phyloP scores from a whole-genome alignment of 2,113 vertebrate species.

The Heterotis niloticus region DNA sequence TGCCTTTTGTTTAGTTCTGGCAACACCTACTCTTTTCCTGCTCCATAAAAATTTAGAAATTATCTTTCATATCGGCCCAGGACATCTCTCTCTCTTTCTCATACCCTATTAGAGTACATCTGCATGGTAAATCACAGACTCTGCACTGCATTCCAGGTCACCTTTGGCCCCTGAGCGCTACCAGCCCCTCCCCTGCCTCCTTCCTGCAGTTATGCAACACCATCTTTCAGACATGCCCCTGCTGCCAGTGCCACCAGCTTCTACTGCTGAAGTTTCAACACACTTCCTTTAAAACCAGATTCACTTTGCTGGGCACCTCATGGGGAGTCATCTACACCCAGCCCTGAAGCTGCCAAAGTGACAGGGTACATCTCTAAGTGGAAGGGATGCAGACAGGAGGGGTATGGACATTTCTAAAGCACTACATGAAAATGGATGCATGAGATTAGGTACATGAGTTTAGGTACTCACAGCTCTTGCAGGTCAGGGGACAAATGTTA shows the following conservation, averaged over 20 bases:
- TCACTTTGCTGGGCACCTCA: background rate
- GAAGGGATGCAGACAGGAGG: background rate
- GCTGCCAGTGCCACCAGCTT: constrained; percentile 22
- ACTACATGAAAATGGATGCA: too few species aligned
- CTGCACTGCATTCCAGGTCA: constrained; percentile 43
- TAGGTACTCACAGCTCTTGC: background rate
- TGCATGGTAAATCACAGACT: constrained; percentile 20
- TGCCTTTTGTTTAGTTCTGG: background rate
- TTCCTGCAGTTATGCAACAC: constrained; percentile 61
- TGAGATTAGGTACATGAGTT: too few species aligned
- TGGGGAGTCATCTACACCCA: background rate
- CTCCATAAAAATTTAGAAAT: background rate
- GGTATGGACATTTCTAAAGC: background rate
- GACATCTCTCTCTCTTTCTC: background rate
- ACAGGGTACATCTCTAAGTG: too few species aligned
- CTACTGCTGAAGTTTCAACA: background rate
- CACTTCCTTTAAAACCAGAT: background rate
- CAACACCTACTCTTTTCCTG: background rate
- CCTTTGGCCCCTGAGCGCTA: constrained; percentile 36
- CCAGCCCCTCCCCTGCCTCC: constrained; percentile 37
- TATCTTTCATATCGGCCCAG: background rate
- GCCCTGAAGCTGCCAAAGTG: background rate
- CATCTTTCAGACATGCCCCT: constrained; percentile 47
- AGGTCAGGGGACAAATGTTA: background rate
- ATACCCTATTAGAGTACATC: constrained; percentile 17